These are phyloP conservation scores for Nanorana parkeri DNA, from an alignment of 2,113 vertebrate species.

Conservation along the genomic window DNA sequence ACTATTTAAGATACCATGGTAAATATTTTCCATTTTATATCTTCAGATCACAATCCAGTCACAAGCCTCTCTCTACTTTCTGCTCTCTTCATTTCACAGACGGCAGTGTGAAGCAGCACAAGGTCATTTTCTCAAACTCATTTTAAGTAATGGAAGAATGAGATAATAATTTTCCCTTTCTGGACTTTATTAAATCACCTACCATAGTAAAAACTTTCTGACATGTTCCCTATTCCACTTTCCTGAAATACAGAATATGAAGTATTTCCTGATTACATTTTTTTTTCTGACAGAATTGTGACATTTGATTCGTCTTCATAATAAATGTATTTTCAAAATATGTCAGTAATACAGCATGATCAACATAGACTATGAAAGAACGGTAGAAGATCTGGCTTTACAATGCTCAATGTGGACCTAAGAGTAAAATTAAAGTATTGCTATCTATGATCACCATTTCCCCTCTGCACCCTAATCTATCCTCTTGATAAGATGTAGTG, in stretches of 20 bases:
- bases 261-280: slow-evolving; percentile 15
- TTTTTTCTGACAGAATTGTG: slow-evolving; percentile 1
- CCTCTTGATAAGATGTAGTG: too few species aligned
- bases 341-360: too few species aligned
- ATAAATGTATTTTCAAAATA: too few species aligned
- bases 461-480: too few species aligned
- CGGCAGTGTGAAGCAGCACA: background rate
- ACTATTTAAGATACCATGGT: too few species aligned
- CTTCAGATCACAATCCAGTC: background rate
- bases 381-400: too few species aligned
- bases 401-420: too few species aligned
- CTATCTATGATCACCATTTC: too few species aligned
- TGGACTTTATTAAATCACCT: slow-evolving; percentile 29
- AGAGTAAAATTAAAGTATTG: too few species aligned
- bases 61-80: background rate
- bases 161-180: slow-evolving; percentile 22
- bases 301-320: background rate
- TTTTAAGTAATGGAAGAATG: background rate
- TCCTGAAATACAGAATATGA: background rate
- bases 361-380: too few species aligned
- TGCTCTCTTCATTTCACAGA: slow-evolving; percentile 2
- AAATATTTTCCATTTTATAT: too few species aligned
- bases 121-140: background rate
- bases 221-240: background rate
- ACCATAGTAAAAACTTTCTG: slow-evolving; percentile 18